A percentile compares a stretch with the other conserved stretches of the same genome.
Conservation (phyloP, 2,888 invertebrate species). For the Pegoplata infirma region DNA sequence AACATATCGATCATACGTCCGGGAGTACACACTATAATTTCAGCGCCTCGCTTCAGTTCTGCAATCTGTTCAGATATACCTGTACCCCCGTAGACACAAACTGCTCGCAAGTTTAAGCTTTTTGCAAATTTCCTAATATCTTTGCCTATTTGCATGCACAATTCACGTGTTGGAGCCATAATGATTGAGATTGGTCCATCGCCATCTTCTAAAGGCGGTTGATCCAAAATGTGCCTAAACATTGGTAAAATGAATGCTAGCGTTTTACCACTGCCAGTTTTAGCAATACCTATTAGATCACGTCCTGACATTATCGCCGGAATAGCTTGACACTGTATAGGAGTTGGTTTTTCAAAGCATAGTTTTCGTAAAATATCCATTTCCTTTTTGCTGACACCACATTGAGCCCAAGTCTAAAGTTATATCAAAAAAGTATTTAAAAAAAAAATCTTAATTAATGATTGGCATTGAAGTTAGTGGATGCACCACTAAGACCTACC, state of each 20-base stretch:
- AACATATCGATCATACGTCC: slow-evolving; percentile 99
- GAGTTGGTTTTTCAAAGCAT: slow-evolving; percentile 97
- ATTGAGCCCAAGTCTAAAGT: slow-evolving; percentile 93
- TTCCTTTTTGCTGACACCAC: slow-evolving; percentile 97
- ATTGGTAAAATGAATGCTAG: slow-evolving; percentile 98
- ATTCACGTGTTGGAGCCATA: slow-evolving; percentile 98
- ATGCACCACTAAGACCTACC: not conserved
- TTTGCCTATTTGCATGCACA: slow-evolving; percentile 99
- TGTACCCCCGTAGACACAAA: slow-evolving; percentile 99
- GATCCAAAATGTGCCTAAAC: slow-evolving; percentile 97
- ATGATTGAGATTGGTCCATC: slow-evolving; percentile 98
- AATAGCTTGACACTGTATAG: slow-evolving; percentile 98
- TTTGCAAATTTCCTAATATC: slow-evolving; percentile 98
- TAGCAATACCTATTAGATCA: slow-evolving; percentile 98
- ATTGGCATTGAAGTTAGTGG: not conserved
- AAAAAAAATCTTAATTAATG: not conserved
- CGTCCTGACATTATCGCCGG: slow-evolving; percentile 97
- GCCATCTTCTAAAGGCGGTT: slow-evolving; percentile 94
- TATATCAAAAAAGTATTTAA: slow-evolving; percentile 12
- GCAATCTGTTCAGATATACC: slow-evolving; percentile 96
- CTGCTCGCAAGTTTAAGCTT: slow-evolving; percentile 89
- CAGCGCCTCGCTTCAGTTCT: slow-evolving; percentile 96
- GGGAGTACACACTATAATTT: slow-evolving; percentile 99
- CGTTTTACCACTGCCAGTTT: slow-evolving; percentile 99
- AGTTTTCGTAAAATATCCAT: slow-evolving; percentile 93